phyloP scores from a whole-genome alignment of 2,888 invertebrate species.

The Anarsia innoxiella region DNA sequence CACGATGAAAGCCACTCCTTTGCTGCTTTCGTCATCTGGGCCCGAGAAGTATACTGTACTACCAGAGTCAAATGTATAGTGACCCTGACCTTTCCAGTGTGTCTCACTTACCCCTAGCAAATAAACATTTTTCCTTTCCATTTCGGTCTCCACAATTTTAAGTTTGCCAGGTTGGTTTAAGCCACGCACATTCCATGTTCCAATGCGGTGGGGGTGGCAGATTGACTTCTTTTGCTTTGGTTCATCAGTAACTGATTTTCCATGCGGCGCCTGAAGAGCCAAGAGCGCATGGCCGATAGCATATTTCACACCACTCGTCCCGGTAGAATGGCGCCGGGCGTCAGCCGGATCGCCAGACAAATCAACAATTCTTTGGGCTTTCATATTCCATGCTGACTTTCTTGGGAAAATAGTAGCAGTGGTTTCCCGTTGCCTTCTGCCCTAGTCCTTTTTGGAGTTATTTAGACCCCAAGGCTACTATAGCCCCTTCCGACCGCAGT shows the following conservation, averaged over 20 bases:
- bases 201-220: neutral
- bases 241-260: neutral
- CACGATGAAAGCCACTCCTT: neutral
- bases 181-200: neutral
- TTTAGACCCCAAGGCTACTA: slow-evolving; percentile 13
- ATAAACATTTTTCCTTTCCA: slow-evolving; percentile 3
- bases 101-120: slow-evolving; percentile 2
- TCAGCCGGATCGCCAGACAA: slow-evolving; percentile 1
- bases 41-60: neutral
- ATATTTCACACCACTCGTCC: neutral
- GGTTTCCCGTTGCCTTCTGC: too few relatives aligned
- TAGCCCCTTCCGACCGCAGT: slow-evolving; percentile 10
- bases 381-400: slow-evolving; percentile 6
- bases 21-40: slow-evolving; percentile 1
- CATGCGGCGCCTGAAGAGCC: neutral
- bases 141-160: slow-evolving; percentile 2
- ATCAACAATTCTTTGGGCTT: neutral
- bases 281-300: neutral
- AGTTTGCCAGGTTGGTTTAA: neutral
- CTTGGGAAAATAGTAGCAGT: slow-evolving; percentile 11
- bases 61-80: neutral
- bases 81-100: slow-evolving; percentile 2
- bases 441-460: slow-evolving; percentile 10
- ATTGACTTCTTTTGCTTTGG: neutral
- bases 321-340: slow-evolving; percentile 2